Evolutionary conservation across 1,140 invertebrate genomes (phyloP).

Genomic region (Dolichoris vasculosae): DNA sequence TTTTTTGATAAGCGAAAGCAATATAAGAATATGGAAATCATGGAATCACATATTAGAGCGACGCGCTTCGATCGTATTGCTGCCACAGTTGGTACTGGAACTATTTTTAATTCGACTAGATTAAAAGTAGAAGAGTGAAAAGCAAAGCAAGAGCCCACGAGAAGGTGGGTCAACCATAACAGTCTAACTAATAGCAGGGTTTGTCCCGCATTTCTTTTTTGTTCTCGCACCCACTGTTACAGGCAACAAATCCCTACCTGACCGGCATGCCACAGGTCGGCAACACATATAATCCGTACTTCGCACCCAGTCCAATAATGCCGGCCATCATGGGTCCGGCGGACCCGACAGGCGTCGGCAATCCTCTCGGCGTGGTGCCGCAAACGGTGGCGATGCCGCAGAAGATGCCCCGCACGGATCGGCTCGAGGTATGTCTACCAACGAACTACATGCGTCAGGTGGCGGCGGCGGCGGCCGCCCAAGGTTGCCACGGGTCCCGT

Average conservation of each 20-base stretch:
- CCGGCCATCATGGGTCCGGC: constrained; percentile 86
- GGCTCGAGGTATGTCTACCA: constrained; percentile 91
- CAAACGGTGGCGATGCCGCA: constrained; percentile 90
- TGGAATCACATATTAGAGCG: too few relatives aligned
- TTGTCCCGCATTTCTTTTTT: constrained; percentile 22
- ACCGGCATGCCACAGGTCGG: constrained; percentile 88
- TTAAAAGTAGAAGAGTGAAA: not conserved
- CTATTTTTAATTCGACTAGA: not conserved
- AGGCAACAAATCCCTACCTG: constrained; percentile 93
- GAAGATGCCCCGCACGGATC: constrained; percentile 94
- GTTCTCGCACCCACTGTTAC: constrained; percentile 65
- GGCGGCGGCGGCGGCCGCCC: constrained; percentile 60
- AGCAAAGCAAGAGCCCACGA: not conserved
- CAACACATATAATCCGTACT: constrained; percentile 91
- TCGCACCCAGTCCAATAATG: constrained; percentile 90
- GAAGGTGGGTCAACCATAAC: not conserved
- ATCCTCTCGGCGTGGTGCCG: constrained; percentile 85
- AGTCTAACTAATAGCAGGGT: constrained; percentile 22
- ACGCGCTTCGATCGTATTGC: too few relatives aligned
- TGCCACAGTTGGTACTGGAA: too few relatives aligned
- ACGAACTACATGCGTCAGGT: constrained; percentile 73
- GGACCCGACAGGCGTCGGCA: constrained; percentile 82
- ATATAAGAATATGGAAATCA: too few relatives aligned
- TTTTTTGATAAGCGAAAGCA: too few relatives aligned
- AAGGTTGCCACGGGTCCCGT: constrained; percentile 69